Conservation (phyloP, 2,113 vertebrate species). For the Chionis minor region DNA sequence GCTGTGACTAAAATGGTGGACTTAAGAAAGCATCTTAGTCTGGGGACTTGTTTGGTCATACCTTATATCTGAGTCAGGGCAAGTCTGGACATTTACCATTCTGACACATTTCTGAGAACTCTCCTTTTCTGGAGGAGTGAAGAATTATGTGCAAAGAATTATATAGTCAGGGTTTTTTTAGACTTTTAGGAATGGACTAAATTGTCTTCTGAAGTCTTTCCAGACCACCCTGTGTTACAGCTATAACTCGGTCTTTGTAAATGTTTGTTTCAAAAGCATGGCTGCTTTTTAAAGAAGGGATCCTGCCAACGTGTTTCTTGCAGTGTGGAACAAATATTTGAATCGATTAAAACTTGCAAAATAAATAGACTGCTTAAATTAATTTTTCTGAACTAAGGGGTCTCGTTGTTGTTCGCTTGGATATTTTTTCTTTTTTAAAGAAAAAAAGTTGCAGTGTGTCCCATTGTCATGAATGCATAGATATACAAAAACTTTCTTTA, state of each 20-base stretch:
- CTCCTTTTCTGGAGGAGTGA: background rate
- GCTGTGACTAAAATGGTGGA: background rate
- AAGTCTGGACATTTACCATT: background rate
- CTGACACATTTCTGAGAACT: background rate
- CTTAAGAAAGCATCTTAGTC: background rate
- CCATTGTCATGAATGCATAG: background rate
- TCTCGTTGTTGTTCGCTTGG: background rate
- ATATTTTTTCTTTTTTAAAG: background rate
- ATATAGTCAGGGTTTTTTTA: background rate
- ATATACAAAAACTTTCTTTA: background rate
- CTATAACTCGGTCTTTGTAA: background rate
- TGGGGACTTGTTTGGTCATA: background rate
- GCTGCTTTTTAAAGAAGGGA: background rate
- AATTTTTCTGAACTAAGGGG: background rate
- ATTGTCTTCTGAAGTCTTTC: background rate
- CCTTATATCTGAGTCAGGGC: background rate
- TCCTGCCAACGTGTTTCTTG: background rate
- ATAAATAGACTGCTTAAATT: background rate
- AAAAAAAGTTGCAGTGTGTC: background rate
- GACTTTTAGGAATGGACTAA: background rate
- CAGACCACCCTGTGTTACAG: background rate
- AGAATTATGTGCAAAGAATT: background rate
- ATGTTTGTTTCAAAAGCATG: conserved; percentile 2
- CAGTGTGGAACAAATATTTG: background rate
- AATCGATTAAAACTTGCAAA: background rate